Evolutionary conservation across 2,888 invertebrate species (phyloP), one percentile per base, ranked within the genome.

Genomic region (Sipha maydis): DNA sequence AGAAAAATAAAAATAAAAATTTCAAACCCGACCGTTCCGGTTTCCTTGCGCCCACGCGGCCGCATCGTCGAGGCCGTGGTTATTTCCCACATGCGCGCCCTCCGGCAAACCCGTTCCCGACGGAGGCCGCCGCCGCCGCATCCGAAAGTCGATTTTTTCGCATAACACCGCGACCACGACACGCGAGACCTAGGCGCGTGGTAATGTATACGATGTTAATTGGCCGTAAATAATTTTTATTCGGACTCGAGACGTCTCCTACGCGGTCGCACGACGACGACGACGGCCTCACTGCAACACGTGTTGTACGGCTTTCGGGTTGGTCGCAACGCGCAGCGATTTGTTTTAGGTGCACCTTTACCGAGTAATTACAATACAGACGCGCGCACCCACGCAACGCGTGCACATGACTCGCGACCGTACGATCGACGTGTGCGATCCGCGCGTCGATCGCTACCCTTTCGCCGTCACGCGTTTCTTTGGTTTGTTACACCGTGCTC

Each of bases 61-160:
- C n/a, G n/a, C 21, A 19, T 67, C 67, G n/a, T 5, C 54, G 34
- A 2, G 21, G 56, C 48, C 48, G 41, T 19, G 41, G 34, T 17
- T n/a, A 75, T 83, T 84, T 84, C 84, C 84, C 41, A n/a, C n/a
- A 77, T 67, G 76, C 41, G 41, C n/a, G 56, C 73, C 79, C 54
- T 9, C 61, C 41, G 76, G 84, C 61, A 25, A 85, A 85, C 84
- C 41, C 41, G 84, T 85, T 85, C 31, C 28, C 75, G 75, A 73
- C 73, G 56, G 83, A 83, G 83, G 56, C 34, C 75, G 38, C 19
- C 56, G 38, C 48, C 38, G 34, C 41, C 71, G 83, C 21, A 31
- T 54, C 83, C 76, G 84, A 85, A 85, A 85, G 84, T 85, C 21
- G 76, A 25, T 67, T 85, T 85, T n/a, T 77, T 76, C 76, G 67